These are phyloP conservation scores for Lamellibrachia satsuma DNA, from an alignment of 2,888 invertebrate genomes.

Conservation along the genomic window DNA sequence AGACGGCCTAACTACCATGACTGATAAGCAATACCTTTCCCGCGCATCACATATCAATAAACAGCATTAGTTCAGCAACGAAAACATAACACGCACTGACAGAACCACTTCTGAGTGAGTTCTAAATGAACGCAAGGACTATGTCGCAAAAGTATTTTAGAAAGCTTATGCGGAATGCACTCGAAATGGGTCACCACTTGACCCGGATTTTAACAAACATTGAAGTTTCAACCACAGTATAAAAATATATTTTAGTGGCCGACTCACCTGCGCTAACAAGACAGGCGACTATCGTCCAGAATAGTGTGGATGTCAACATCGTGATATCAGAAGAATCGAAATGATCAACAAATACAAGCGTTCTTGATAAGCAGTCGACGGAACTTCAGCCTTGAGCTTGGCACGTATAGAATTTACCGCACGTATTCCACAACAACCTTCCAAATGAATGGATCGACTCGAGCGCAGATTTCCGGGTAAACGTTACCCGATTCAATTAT, in stretches of 20 bases:
- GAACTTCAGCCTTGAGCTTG: neutral
- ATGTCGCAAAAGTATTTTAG: neutral
- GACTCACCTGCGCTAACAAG: neutral
- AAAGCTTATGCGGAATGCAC: neutral
- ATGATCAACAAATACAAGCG: neutral
- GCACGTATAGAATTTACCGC: neutral
- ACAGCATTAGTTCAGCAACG: neutral
- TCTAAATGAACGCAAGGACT: too few species aligned
- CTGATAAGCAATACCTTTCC: neutral
- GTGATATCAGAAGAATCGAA: neutral
- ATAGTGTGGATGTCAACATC: neutral
- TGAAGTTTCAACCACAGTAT: neutral
- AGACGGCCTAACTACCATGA: too few species aligned
- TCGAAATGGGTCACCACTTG: neutral
- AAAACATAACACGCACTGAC: neutral
- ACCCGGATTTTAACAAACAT: neutral
- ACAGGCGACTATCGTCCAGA: neutral
- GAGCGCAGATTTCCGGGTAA: neutral
- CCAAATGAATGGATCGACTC: neutral
- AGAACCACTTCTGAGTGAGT: neutral
- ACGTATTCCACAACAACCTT: neutral
- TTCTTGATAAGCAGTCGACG: neutral
- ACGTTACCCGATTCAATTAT: neutral
- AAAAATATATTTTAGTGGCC: neutral
- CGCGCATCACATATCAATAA: neutral